Evolutionary conservation across 1,140 invertebrate species (phyloP).

Genomic region (Euura saliciscinereae): DNA sequence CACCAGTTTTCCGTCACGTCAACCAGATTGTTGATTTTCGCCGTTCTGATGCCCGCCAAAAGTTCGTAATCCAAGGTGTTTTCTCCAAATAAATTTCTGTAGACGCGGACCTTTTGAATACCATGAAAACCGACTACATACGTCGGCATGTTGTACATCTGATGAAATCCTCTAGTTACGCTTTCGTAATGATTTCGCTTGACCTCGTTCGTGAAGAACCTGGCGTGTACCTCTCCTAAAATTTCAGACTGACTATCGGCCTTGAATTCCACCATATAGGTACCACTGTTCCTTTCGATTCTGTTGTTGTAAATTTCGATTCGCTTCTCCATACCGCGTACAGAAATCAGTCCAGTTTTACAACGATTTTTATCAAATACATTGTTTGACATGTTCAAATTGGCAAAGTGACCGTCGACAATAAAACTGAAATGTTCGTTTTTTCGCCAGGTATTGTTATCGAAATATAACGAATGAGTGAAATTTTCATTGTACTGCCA

Average conservation of each 20-base stretch:
- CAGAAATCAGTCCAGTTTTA: slow-evolving; percentile 78
- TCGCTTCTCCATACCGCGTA: slow-evolving; percentile 97
- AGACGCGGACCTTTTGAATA: slow-evolving; percentile 91
- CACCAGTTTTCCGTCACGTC: slow-evolving; percentile 97
- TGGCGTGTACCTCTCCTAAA: slow-evolving; percentile 79
- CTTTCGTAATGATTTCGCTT: slow-evolving; percentile 68
- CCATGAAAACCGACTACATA: slow-evolving; percentile 92
- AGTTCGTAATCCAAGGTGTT: slow-evolving; percentile 92
- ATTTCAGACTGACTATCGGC: slow-evolving; percentile 94
- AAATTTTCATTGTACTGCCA: slow-evolving; percentile 96
- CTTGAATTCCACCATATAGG: slow-evolving; percentile 88
- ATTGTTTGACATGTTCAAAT: slow-evolving; percentile 83
- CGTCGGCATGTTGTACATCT: slow-evolving; percentile 66
- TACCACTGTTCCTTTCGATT: slow-evolving; percentile 82
- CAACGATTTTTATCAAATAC: slow-evolving; percentile 87
- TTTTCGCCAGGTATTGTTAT: slow-evolving; percentile 84
- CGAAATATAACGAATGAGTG: slow-evolving; percentile 85
- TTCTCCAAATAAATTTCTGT: slow-evolving; percentile 88
- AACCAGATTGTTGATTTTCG: slow-evolving; percentile 84
- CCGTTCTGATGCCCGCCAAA: slow-evolving; percentile 88
- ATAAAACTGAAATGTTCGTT: slow-evolving; percentile 87
- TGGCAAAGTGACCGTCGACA: slow-evolving; percentile 91
- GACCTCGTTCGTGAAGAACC: slow-evolving; percentile 81
- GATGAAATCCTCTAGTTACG: slow-evolving; percentile 49
- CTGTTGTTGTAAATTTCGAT: slow-evolving; percentile 80